phyloP scores from a whole-genome alignment of 2,888 invertebrate species.

The Podotricha telesiphe region DNA sequence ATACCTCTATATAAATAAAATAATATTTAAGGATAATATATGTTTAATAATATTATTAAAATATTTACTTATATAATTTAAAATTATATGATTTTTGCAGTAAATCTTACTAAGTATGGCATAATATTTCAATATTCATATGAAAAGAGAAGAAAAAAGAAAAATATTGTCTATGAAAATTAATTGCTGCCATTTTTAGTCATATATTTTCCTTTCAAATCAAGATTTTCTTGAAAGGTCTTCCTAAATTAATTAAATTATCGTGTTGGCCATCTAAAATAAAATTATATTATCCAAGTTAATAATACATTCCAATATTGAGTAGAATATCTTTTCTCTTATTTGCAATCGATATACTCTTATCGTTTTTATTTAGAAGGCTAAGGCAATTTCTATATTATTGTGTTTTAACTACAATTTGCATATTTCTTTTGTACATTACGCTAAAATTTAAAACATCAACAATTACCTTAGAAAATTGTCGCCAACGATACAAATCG shows the following conservation, averaged over 20 bases:
- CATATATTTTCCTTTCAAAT: conserved; percentile 77
- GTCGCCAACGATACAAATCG: conserved; percentile 45
- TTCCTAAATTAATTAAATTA: conserved; percentile 70
- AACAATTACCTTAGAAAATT: conserved; percentile 26
- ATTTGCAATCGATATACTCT: conserved; percentile 16
- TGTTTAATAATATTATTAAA: not conserved
- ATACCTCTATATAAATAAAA: not conserved
- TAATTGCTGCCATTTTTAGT: conserved; percentile 77
- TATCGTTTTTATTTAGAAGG: conserved; percentile 11
- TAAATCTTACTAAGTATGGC: not conserved
- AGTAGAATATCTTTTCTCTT: conserved; percentile 37
- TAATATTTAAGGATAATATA: no score
- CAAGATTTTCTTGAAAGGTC: conserved; percentile 64
- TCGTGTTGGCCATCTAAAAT: conserved; percentile 69
- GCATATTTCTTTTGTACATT: not conserved
- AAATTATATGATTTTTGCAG: not conserved
- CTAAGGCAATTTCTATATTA: not conserved
- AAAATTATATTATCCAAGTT: conserved; percentile 55
- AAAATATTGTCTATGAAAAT: conserved; percentile 69
- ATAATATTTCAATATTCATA: not conserved
- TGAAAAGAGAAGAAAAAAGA: conserved; percentile 36
- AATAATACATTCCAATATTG: conserved; percentile 33
- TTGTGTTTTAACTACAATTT: conserved; percentile 1
- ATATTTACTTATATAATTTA: not conserved
- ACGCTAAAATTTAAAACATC: conserved; percentile 5